These are phyloP conservation scores for Albula glossodonta DNA, from an alignment of 2,113 vertebrate species.

Conservation along the genomic window DNA sequence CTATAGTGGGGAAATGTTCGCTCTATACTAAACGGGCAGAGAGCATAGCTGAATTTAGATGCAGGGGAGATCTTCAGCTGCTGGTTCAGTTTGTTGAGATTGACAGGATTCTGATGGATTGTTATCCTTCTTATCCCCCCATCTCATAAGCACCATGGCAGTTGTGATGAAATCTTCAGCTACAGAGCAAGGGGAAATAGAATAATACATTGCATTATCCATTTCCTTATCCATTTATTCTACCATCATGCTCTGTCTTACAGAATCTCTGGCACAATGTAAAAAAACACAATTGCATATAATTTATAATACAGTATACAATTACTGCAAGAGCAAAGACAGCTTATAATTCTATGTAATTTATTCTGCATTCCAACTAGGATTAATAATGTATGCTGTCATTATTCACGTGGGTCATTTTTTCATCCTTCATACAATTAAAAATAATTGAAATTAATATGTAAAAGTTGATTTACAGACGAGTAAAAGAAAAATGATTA, in stretches of 20 bases:
- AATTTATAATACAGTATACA: conserved; percentile 18
- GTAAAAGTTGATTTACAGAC: conserved; percentile 75
- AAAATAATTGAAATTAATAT: conserved; percentile 68
- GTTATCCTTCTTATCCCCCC: conserved; percentile 94
- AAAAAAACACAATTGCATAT: neutral
- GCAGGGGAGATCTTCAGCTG: conserved; percentile 99
- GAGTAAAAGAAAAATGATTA: conserved; percentile 81
- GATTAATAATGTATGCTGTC: conserved; percentile 1
- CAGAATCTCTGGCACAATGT: conserved; percentile 15
- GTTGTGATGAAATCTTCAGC: conserved; percentile 98
- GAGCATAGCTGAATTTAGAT: conserved; percentile 99
- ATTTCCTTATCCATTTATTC: conserved; percentile 69
- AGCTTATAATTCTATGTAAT: neutral
- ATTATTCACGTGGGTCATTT: conserved; percentile 59
- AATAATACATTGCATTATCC: conserved; percentile 73
- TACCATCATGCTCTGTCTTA: conserved; percentile 65
- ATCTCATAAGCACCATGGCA: conserved; percentile 94
- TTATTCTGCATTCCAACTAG: conserved; percentile 12
- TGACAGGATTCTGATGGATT: conserved; percentile 97
- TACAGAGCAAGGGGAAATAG: conserved; percentile 81
- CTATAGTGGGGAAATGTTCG: conserved; percentile 99
- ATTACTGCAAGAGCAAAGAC: neutral
- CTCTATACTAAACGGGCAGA: conserved; percentile 99
- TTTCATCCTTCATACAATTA: conserved; percentile 59
- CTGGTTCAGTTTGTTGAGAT: conserved; percentile 82